Evolutionary conservation across 1,140 invertebrate species (phyloP), one percentile per base, ranked within the genome.

Genomic region (Lordiphosa clarofinis): DNA sequence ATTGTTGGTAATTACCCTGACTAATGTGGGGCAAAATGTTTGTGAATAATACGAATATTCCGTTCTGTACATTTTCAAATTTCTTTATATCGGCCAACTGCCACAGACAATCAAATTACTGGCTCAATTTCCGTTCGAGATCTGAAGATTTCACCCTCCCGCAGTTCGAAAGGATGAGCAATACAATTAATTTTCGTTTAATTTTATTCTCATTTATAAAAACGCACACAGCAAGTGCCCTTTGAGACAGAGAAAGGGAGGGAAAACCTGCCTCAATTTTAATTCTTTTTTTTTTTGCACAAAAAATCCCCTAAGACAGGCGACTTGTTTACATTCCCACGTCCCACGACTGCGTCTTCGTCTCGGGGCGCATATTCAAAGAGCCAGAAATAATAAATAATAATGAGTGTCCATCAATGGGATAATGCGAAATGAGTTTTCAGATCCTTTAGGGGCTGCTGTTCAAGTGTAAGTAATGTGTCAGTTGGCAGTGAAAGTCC

Each of bases 101-200:
- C 31, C 64, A 36, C 46, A 71, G 71, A 87, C 73, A 87, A 87
- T 74, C 82, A 74, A 87, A 78, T 79, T 71, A 87, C 87, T 84
- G 70, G 70, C 67, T 69, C 76, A 78, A 84, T 87, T 79, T 87
- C 73, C 76, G 76, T 13, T 60, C 19, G 9, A 21, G 47, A 56
- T 35, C 13, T 54, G 24, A 24, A 13, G 47, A 21, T 4, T 21
- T 3, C 21, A 4, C 21, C 21, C 21, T 24, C 21, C 21, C 5
- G 21, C 21, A 24, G 21, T 24, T 24, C 21, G 21, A 54, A 75
- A 73, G 61, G 61, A 42, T 66, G 55, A 47, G 24, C 69, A 84
- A 84, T 56, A 84, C 73, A 84, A 84, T 84, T 79, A 84, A 79
- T 86, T 74, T 84, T 84, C 79, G 57, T 71, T 86, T 86, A 66